Evolutionary conservation across 2,797 vertebrate genomes (phyloP).

Genomic region (Anguilla marmorata): DNA sequence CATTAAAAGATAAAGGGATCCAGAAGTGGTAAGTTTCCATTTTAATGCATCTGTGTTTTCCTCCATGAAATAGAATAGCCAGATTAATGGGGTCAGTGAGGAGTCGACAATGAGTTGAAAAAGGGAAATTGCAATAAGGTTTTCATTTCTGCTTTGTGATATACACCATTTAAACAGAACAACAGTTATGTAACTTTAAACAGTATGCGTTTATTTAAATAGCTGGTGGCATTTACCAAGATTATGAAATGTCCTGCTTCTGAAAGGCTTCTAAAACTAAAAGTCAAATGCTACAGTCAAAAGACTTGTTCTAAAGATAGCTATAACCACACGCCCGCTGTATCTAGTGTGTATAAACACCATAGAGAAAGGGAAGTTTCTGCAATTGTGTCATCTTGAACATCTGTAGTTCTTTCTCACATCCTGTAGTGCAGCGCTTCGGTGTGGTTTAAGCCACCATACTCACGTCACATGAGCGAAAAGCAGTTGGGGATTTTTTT

Average conservation of each 20-base stretch:
- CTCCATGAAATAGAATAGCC: neutral
- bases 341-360: slow-evolving; percentile 24
- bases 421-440: slow-evolving; percentile 51
- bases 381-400: slow-evolving; percentile 34
- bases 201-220: too few species aligned
- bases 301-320: slow-evolving; percentile 32
- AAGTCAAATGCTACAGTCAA: neutral
- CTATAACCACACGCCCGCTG: neutral
- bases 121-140: neutral
- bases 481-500: slow-evolving; percentile 24
- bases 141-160: slow-evolving; percentile 10
- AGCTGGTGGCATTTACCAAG: neutral
- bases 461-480: slow-evolving; percentile 35
- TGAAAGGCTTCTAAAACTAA: neutral
- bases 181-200: neutral
- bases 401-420: slow-evolving; percentile 43
- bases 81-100: neutral
- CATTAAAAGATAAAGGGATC: neutral
- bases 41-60: neutral
- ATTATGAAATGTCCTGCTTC: neutral
- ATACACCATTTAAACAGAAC: neutral
- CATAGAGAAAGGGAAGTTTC: slow-evolving; percentile 46
- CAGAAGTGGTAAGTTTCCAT: neutral
- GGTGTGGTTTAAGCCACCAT: slow-evolving; percentile 34
- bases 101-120: neutral